Evolutionary conservation across 2,113 vertebrate genomes (phyloP).

Genomic region (Crotalus horridus): DNA sequence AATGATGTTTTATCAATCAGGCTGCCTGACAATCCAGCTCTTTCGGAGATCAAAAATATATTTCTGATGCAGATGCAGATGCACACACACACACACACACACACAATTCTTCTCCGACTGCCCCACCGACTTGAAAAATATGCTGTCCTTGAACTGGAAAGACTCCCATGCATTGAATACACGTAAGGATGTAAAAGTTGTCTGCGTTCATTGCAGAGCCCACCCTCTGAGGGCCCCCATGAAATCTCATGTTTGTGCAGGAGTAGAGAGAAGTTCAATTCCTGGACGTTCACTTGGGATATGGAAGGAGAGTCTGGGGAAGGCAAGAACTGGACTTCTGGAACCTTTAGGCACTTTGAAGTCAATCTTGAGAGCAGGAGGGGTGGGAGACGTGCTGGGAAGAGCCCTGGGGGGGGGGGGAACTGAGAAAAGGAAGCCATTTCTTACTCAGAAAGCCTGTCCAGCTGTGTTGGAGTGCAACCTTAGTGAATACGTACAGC

Average conservation of each 20-base stretch:
- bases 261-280: slow-evolving; percentile 49
- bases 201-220: not conserved
- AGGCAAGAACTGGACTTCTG: not conserved
- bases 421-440: not conserved
- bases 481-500: not conserved
- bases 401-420: rapidly evolving
- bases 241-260: slow-evolving; percentile 39
- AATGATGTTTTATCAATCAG: slow-evolving; percentile 54
- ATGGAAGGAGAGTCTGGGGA: not conserved
- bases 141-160: slow-evolving; percentile 53
- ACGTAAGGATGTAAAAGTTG: slow-evolving; percentile 44
- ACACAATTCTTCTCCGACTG: slow-evolving; percentile 21
- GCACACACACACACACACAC: no score
- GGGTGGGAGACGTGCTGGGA: not conserved
- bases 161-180: slow-evolving; percentile 36
- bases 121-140: slow-evolving; percentile 58
- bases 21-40: slow-evolving; percentile 53
- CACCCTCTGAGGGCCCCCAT: slow-evolving; percentile 33
- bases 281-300: slow-evolving; percentile 50
- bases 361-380: slow-evolving; percentile 15
- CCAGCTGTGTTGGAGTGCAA: not conserved
- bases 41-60: slow-evolving; percentile 54
- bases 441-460: not conserved
- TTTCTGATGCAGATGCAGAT: not conserved
- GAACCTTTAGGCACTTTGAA: not conserved